Base-by-base conservation (phyloP, 1,140 invertebrate genomes). In the Stenopsyche tienmushanensis region DNA sequence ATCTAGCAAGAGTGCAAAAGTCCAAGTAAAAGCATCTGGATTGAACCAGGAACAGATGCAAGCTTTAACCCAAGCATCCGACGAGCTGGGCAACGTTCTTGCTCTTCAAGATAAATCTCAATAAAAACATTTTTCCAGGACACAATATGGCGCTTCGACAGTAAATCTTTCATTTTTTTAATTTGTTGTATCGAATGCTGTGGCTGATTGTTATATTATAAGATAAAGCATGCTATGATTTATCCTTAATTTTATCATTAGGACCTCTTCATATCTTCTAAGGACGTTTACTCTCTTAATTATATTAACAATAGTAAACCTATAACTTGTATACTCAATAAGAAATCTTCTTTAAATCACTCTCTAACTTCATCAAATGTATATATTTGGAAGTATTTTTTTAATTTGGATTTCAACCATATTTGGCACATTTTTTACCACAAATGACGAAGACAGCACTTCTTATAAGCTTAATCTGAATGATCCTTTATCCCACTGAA, bases 51-150 rank as follows among this genome's bases (percentile, higher is more conserved):
- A 77, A 44, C 80, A 82, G 73, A 71, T 79, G 13, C 75, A 80
- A 67, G 79, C 79, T 24, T 72, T 82, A 0, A 80, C 78, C n/a
- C 78, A 82, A 67, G 79, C 79, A 54, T 79, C 80, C n/a, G 80
- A 76, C 50, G 65, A 70, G 75, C 78, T 44, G 75, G 78, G 68
- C 75, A 77, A 65, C 10, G 49, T 55, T 10, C 73, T 81, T 34
- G 79, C 80, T 20, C 75, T 79, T 10, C 78, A 80, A 54, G 63
- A 68, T 29, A 65, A 65, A 54, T 58, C 64, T 29, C 44, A 50
- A 5, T 52, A 23, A 62, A 39, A 3, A 7, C 13, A 24, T 7
- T 18, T 34, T 25, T 10, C 1, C 15, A 26, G 8, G 8, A 7
- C 18, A 24, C 15, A 42, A 15, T 45, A 62, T 64, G 54, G 65